phyloP scores from a whole-genome alignment of 2,113 vertebrate genomes.

The Anser brachyrhynchus region DNA sequence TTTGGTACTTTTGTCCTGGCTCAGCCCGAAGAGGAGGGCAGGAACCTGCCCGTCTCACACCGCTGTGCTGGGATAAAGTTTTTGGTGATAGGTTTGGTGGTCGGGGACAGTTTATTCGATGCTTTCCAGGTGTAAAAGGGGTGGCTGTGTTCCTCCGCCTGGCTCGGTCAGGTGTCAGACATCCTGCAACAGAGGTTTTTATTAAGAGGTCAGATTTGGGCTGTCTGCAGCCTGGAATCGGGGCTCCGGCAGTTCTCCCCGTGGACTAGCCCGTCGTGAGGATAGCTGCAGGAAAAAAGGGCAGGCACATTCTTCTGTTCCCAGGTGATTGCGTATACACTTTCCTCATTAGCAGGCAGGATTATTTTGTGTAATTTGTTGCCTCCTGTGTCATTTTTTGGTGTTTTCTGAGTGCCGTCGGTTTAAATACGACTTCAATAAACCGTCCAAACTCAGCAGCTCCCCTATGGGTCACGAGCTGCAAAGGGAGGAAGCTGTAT shows the following conservation, averaged over 20 bases:
- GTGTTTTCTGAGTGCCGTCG: background rate
- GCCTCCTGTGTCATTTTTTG: background rate
- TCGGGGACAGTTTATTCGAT: background rate
- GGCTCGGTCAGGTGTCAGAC: background rate
- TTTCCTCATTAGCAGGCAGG: background rate
- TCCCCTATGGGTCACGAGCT: background rate
- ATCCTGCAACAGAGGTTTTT: background rate
- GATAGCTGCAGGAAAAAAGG: background rate
- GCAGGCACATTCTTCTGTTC: background rate
- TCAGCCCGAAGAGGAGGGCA: background rate
- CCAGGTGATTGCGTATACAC: background rate
- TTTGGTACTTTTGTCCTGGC: background rate
- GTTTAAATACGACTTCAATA: background rate
- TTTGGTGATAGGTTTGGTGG: background rate
- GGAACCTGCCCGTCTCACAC: background rate
- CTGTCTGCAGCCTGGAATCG: background rate
- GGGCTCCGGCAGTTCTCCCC: background rate
- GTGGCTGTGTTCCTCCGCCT: background rate
- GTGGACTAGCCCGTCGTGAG: background rate
- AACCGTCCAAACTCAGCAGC: background rate
- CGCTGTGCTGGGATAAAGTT: rapidly evolving
- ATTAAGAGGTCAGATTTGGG: background rate
- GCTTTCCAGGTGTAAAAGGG: background rate
- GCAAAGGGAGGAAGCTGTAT: background rate
- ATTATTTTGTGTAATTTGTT: background rate